Evolutionary conservation across 1,140 invertebrate genomes (phyloP), one percentile per base, ranked within the genome.

Genomic region (Archegozetes longisetosus): DNA sequence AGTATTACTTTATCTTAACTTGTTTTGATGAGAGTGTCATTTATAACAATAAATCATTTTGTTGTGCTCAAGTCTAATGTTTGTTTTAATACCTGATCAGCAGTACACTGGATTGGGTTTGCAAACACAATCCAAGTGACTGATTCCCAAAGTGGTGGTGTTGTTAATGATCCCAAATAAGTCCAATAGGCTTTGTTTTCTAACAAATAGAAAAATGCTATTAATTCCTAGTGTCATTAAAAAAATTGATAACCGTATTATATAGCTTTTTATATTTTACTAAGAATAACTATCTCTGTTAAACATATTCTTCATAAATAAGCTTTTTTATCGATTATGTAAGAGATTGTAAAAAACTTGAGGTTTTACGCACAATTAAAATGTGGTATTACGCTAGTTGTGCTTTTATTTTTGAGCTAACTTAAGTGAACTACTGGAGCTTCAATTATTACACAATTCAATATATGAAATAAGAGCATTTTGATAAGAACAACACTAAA

Each of bases 91-190:
- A 92, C 83, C 78, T 96, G 92, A 68, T 88, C 82, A 64, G 82
- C 78, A 0, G 89, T 93, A 2, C 95, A 80, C 75, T 87, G 78
- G 29, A 97, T 82, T 6, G 87, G 84, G 40, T 90, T 82, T 67
- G 91, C 87, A 71, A 96, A 95, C 0, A 98, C 81, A 59, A 97
- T 91, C 94, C 94, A 98, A 47, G 84, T 89, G 57, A 98, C 94
- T 69, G 84, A 89, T 76, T 98, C 95, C 23, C 82, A 85, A 74
- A 88, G 95, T 0, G 94, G 94, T 14, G 95, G 94, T 0, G 94
- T 96, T 13, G 95, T 98, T 61, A 98, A 73, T 0, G 91, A 96
- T 3, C 95, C 94, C 57, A 82, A 78, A 71, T 98, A 98, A 3
- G 90, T 95, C 86, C 88, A 96, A 72, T 92, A 96, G 17, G 81